A percentile compares a stretch with the other conserved stretches of the same genome.
These are phyloP conservation scores for Colistium nudipinnis DNA, from an alignment of 2,113 vertebrate species.

Conservation along the genomic window DNA sequence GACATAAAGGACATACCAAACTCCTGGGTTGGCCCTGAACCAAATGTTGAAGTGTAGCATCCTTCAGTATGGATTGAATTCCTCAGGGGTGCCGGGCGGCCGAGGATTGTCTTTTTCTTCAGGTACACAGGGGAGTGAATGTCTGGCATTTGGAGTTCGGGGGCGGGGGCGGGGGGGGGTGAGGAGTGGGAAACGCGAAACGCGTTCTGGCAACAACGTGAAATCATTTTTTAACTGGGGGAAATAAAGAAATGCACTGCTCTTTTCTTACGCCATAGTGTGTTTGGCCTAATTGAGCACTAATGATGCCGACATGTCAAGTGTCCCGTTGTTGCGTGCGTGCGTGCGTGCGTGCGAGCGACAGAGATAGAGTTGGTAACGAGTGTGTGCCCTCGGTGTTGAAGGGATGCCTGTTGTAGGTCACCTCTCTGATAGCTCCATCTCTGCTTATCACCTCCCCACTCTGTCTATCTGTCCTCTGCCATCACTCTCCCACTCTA, in stretches of 20 bases:
- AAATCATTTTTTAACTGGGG: slow-evolving; percentile 6
- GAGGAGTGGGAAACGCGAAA: not conserved
- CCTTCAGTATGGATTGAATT: not conserved
- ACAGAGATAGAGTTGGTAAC: slow-evolving; percentile 18
- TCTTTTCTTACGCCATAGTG: not conserved
- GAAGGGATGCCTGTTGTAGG: slow-evolving; percentile 62
- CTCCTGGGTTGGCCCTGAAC: not conserved
- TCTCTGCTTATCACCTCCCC: slow-evolving; percentile 72
- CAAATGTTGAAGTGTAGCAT: not conserved
- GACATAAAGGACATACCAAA: not conserved
- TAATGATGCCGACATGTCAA: slow-evolving; percentile 38
- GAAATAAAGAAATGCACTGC: not conserved
- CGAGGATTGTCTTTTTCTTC: not conserved
- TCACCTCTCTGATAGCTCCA: slow-evolving; percentile 73
- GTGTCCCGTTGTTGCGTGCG: slow-evolving; percentile 25
- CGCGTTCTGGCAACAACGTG: not conserved
- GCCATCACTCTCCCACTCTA: slow-evolving; percentile 71
- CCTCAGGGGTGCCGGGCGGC: not conserved
- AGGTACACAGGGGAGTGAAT: not conserved
- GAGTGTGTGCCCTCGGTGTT: slow-evolving; percentile 32
- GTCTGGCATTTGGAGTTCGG: not conserved
- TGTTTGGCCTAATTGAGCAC: slow-evolving; percentile 30
- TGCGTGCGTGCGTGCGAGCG: slow-evolving; percentile 23
- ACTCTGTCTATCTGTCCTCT: slow-evolving; percentile 74
- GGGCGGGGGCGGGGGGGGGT: too few species aligned